These are phyloP conservation scores for Encarsia formosa DNA, from an alignment of 2,888 invertebrate species.

Conservation along the genomic window DNA sequence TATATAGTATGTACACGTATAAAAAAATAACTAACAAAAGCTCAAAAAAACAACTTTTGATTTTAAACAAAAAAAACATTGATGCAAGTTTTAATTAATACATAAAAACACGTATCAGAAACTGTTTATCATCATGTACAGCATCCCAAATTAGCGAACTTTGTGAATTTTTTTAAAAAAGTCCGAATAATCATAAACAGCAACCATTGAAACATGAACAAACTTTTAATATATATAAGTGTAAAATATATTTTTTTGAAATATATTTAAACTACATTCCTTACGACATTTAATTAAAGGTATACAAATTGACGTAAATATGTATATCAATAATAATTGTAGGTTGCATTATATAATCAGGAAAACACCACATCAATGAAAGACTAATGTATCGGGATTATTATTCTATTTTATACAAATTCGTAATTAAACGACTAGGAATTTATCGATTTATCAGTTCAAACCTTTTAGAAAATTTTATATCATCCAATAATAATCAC, in stretches of 20 bases:
- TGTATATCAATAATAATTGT: constrained; percentile 32
- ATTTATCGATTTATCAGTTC: constrained; percentile 9
- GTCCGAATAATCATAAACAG: constrained; percentile 22
- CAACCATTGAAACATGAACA: constrained; percentile 39
- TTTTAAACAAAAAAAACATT: constrained; percentile 12
- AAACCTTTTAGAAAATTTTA: constrained; percentile 5
- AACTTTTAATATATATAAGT: constrained; percentile 35
- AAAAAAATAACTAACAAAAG: constrained; percentile 1
- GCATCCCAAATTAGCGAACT: constrained; percentile 16
- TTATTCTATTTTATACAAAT: constrained; percentile 36
- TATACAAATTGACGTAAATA: constrained; percentile 30
- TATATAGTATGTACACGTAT: constrained; percentile 3
- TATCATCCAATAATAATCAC: no score
- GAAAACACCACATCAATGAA: constrained; percentile 48
- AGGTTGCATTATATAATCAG: constrained; percentile 35
- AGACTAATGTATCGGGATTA: constrained; percentile 40
- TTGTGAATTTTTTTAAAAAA: constrained; percentile 4
- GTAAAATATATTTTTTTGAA: no score
- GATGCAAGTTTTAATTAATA: constrained; percentile 21
- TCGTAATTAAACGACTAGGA: constrained; percentile 4
- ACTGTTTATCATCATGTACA: constrained; percentile 13
- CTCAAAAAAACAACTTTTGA: neutral
- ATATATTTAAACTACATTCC: constrained; percentile 47
- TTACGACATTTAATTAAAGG: constrained; percentile 44
- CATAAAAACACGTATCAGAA: constrained; percentile 28